These are phyloP conservation scores for Promerops cafer DNA, from an alignment of 2,113 vertebrate species.

Conservation along the genomic window DNA sequence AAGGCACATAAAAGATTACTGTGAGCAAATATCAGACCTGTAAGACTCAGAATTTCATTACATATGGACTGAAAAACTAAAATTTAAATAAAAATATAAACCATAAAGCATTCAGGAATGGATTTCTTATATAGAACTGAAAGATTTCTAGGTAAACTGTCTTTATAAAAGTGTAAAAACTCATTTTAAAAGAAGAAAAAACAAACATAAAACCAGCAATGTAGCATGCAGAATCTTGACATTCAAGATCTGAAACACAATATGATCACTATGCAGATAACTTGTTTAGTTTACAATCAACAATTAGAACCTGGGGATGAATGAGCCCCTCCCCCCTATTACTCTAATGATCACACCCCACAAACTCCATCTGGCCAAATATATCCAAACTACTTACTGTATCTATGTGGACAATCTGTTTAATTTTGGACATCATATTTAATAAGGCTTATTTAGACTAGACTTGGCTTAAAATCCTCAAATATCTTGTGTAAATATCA, in stretches of 20 bases:
- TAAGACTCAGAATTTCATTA: neutral
- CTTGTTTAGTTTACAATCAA: neutral
- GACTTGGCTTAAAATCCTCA: neutral
- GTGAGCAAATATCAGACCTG: neutral
- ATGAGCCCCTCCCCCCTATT: neutral
- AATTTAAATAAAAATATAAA: neutral
- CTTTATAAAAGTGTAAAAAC: neutral
- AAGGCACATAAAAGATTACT: neutral
- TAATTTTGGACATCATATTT: neutral
- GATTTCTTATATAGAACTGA: neutral
- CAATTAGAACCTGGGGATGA: neutral
- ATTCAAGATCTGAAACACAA: neutral
- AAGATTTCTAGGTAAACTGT: neutral
- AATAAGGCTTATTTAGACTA: neutral
- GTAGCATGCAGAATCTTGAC: neutral
- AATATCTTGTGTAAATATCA: conserved; percentile 2
- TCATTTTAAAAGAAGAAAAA: neutral
- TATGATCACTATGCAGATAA: neutral
- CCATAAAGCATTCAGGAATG: neutral
- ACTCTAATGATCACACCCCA: neutral
- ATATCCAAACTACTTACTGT: neutral
- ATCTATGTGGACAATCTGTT: neutral
- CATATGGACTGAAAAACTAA: neutral
- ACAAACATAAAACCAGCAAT: neutral
- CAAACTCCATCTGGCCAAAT: neutral